Evolutionary conservation across 2,888 invertebrate genomes (phyloP), one percentile per base, ranked within the genome.

Genomic region (Monopis laevigella): DNA sequence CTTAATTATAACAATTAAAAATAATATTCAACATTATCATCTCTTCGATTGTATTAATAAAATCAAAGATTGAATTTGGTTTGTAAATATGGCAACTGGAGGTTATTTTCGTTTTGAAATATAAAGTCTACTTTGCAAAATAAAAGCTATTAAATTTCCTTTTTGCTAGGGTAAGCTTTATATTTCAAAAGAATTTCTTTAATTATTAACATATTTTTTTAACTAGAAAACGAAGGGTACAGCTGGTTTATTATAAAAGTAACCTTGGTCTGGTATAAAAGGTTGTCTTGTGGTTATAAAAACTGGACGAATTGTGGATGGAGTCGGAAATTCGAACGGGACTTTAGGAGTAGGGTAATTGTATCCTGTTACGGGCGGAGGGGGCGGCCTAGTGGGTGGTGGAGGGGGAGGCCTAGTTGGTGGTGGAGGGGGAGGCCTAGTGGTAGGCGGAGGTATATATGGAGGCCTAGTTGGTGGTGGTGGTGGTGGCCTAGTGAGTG

Each of bases 31-130:
- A n/a, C n/a, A n/a, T n/a, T n/a, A n/a, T n/a, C n/a, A n/a, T n/a
- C n/a, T n/a, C n/a, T n/a, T n/a, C n/a, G n/a, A n/a, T n/a, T n/a
- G 14, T 32, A 14, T 16, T 14, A 14, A 32, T 16, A 13, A 32
- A 32, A 5, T 14, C 12, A 12, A 4, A 26, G 10, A 11, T 18
- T 38, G 40, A 40, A 42, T 75, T 75, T 75, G 74, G 73, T 75
- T 78, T 78, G 77, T 73, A 73, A 27, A 68, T 71, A 73, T 69
- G 71, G 71, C 70, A 70, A 62, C 66, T 58, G 59, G 57, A 48
- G 43, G 38, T 45, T 50, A 21, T 21, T 18, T 10, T 21, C 21
- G n/a, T 38, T 2, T 6, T n/a, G n/a, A n/a, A n/a, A n/a, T n/a
- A n/a, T n/a, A n/a, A n/a, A n/a, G n/a, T n/a, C n/a, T n/a, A n/a